phyloP scores from a whole-genome alignment of 2,888 invertebrate species.

The Zygothrica quintamaculata region DNA sequence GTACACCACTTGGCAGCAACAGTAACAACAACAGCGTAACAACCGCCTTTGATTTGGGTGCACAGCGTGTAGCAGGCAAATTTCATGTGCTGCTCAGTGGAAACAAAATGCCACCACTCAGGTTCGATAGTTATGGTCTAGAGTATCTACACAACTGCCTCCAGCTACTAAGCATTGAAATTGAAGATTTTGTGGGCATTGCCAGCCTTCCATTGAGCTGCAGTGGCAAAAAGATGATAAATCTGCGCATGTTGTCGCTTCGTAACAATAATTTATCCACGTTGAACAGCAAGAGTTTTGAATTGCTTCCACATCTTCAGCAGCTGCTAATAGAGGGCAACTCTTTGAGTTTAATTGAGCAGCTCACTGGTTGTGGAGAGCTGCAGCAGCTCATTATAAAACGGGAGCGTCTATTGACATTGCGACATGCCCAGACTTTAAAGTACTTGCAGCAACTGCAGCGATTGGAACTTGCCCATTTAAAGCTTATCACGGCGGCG shows the following conservation, averaged over 20 bases:
- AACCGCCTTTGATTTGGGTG: slow-evolving; percentile 36
- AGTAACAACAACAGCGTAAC: slow-evolving; percentile 11
- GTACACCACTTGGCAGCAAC: slow-evolving; percentile 27
- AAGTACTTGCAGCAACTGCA: slow-evolving; percentile 28
- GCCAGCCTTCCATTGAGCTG: slow-evolving; percentile 67
- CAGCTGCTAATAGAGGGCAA: slow-evolving; percentile 67
- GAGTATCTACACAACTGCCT: slow-evolving; percentile 80
- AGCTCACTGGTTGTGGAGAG: slow-evolving; percentile 39
- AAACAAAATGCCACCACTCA: slow-evolving; percentile 72
- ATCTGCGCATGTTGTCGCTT: slow-evolving; percentile 28
- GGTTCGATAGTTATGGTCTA: slow-evolving; percentile 73
- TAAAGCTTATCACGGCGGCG: slow-evolving; percentile 55
- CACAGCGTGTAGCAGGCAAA: slow-evolving; percentile 61
- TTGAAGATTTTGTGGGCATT: slow-evolving; percentile 74
- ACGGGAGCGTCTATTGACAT: slow-evolving; percentile 57
- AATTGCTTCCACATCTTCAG: slow-evolving; percentile 50
- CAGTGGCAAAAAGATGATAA: slow-evolving; percentile 20
- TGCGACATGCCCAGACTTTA: slow-evolving; percentile 52
- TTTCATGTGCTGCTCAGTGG: slow-evolving; percentile 73
- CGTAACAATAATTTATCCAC: slow-evolving; percentile 74
- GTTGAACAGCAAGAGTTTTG: slow-evolving; percentile 61
- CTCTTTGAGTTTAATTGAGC: slow-evolving; percentile 68
- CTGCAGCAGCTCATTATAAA: slow-evolving; percentile 54
- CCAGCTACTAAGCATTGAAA: slow-evolving; percentile 61
- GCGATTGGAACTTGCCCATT: slow-evolving; percentile 48